phyloP scores from a whole-genome alignment of 2,888 invertebrate species.

The Deilephila elpenor region DNA sequence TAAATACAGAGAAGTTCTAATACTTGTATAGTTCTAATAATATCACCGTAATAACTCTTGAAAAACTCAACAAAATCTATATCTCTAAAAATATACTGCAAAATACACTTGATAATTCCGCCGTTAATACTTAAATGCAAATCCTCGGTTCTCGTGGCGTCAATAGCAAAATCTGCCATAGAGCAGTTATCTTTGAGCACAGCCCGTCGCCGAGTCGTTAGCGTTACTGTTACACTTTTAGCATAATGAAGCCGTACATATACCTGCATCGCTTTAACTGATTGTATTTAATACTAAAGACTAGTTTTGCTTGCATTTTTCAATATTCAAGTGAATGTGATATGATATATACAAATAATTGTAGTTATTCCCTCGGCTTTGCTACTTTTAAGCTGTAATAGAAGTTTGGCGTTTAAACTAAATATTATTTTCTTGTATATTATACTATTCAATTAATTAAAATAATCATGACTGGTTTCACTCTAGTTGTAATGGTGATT shows the following conservation, averaged over 20 bases:
- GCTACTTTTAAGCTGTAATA: too few relatives aligned
- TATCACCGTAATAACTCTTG: too few relatives aligned
- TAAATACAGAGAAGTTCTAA: too few relatives aligned
- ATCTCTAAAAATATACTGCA: neutral
- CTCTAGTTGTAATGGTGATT: too few relatives aligned
- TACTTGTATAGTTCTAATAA: too few relatives aligned
- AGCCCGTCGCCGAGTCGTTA: constrained; percentile 43
- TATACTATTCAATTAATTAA: too few relatives aligned
- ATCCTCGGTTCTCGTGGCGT: constrained; percentile 35
- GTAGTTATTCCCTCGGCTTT: too few relatives aligned
- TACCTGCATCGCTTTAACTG: neutral
- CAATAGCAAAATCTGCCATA: constrained; percentile 38
- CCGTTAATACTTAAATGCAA: neutral
- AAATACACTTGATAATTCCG: too few relatives aligned
- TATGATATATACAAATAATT: too few relatives aligned
- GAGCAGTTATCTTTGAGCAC: constrained; percentile 50
- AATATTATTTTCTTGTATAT: too few relatives aligned
- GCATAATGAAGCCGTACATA: constrained; percentile 35
- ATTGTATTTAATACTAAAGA: neutral
- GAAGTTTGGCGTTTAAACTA: too few relatives aligned
- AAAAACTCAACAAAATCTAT: neutral
- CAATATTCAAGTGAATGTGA: neutral
- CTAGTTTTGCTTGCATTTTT: neutral
- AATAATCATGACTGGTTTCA: too few relatives aligned
- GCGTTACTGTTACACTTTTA: constrained; percentile 43